phyloP scores from a whole-genome alignment of 2,113 vertebrate genomes.

The Pangasianodon hypophthalmus region DNA sequence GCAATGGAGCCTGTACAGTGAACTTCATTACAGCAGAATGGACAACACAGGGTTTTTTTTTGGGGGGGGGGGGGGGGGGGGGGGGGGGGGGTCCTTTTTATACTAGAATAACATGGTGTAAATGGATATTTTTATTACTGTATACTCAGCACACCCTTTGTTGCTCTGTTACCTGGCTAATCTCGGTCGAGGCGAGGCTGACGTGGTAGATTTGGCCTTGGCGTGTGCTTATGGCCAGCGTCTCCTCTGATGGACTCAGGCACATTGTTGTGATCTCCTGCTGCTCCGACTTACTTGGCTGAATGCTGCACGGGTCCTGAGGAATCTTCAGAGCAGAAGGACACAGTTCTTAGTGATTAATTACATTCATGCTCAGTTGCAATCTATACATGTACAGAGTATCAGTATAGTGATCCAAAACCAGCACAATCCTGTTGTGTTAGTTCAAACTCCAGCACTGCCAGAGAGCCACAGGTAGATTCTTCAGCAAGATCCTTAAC shows the following conservation, averaged over 20 bases:
- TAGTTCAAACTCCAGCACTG: constrained; percentile 61
- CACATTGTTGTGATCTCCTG: neutral
- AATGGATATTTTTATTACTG: neutral
- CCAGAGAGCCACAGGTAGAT: too few species aligned
- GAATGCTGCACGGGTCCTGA: neutral
- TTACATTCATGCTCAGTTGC: neutral
- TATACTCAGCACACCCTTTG: neutral
- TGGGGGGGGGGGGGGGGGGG: neutral
- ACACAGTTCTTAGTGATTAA: neutral
- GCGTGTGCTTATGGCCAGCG: constrained; percentile 77
- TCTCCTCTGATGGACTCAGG: constrained; percentile 83
- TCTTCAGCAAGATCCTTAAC: neutral
- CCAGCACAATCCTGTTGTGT: constrained; percentile 41
- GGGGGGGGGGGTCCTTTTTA: neutral
- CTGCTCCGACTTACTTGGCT: neutral
- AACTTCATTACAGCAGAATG: neutral
- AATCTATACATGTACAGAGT: too few species aligned
- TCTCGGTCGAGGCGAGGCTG: constrained; percentile 73
- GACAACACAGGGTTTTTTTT: neutral
- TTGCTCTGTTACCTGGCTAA: constrained; percentile 57
- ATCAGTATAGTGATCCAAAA: neutral
- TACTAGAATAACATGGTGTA: neutral
- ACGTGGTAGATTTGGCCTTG: constrained; percentile 84
- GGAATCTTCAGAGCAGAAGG: neutral
- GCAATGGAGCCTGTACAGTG: neutral